These are phyloP conservation scores for Macquaria ambigua DNA, from an alignment of 2,113 vertebrate genomes.

Conservation along the genomic window DNA sequence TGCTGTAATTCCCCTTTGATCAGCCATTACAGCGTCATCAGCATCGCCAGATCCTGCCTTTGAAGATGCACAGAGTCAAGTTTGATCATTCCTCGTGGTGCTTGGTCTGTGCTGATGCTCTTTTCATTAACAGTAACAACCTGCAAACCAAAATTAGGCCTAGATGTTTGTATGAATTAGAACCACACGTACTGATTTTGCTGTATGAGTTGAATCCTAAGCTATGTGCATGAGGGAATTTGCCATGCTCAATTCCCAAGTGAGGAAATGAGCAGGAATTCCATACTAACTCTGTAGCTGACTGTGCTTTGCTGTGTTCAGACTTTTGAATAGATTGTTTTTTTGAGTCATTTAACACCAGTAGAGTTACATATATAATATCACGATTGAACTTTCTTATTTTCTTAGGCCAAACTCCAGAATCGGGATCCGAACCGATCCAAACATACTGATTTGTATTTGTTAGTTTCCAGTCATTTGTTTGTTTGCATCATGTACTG, in stretches of 20 bases:
- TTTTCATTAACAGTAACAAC: constrained; percentile 68
- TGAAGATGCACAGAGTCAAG: constrained; percentile 56
- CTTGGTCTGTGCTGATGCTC: constrained; percentile 27
- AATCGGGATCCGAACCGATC: not conserved
- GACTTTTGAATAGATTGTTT: not conserved
- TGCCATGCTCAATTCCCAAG: not conserved
- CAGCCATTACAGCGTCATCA: constrained; percentile 54
- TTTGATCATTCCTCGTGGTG: constrained; percentile 41
- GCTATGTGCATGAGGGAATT: not conserved
- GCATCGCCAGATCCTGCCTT: constrained; percentile 52
- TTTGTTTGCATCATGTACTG: constrained; percentile 17
- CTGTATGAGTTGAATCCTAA: constrained; percentile 25
- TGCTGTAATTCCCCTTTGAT: constrained; percentile 60
- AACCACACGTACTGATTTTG: constrained; percentile 14
- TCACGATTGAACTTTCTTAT: not conserved
- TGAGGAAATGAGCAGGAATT: not conserved
- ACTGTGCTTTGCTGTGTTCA: not conserved
- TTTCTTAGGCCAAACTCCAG: not conserved
- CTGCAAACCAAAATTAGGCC: constrained; percentile 51
- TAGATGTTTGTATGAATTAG: constrained; percentile 59
- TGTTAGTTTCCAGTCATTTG: constrained; percentile 1
- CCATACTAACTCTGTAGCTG: not conserved
- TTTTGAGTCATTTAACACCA: not conserved
- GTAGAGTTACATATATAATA: not conserved
- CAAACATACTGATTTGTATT: not conserved